Evolutionary conservation across 2,888 invertebrate species (phyloP).

Genomic region (Temnothorax rugatulus): DNA sequence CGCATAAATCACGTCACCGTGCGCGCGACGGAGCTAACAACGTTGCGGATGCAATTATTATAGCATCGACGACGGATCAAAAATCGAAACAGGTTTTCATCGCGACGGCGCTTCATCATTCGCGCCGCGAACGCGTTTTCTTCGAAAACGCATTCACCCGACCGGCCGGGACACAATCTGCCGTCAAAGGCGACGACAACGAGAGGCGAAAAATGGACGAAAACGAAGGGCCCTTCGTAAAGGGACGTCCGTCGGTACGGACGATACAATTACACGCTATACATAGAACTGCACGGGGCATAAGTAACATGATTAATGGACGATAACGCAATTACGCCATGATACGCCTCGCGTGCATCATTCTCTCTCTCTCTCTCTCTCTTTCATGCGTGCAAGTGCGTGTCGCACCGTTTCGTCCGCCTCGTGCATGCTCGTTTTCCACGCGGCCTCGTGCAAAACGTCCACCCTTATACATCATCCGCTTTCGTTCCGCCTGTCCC

Average conservation of each 20-base stretch:
- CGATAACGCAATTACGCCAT: slow-evolving; percentile 80
- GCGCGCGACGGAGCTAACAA: slow-evolving; percentile 42
- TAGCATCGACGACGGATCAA: slow-evolving; percentile 42
- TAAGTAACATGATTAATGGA: slow-evolving; percentile 81
- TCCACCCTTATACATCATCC: slow-evolving; percentile 60
- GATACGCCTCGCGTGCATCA: slow-evolving; percentile 68
- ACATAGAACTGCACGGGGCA: slow-evolving; percentile 67
- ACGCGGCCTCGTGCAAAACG: slow-evolving; percentile 49
- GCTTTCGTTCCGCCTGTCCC: slow-evolving; percentile 58
- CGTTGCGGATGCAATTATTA: slow-evolving; percentile 53
- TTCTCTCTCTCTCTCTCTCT: slow-evolving; percentile 17
- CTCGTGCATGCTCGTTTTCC: slow-evolving; percentile 53
- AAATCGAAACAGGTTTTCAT: slow-evolving; percentile 47
- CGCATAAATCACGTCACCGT: slow-evolving; percentile 43
- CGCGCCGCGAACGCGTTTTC: slow-evolving; percentile 40
- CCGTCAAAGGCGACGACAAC: slow-evolving; percentile 32
- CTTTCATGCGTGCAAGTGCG: slow-evolving; percentile 25
- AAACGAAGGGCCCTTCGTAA: slow-evolving; percentile 40
- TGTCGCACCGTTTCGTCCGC: slow-evolving; percentile 37
- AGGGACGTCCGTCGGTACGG: slow-evolving; percentile 64
- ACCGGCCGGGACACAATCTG: slow-evolving; percentile 32
- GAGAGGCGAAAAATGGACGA: slow-evolving; percentile 30
- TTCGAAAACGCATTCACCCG: slow-evolving; percentile 41
- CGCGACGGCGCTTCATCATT: slow-evolving; percentile 39
- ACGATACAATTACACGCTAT: slow-evolving; percentile 75